A percentile compares a stretch with the other conserved stretches of the same genome.
phyloP scores from a whole-genome alignment of 2,113 vertebrate genomes.

The Albula goreensis region DNA sequence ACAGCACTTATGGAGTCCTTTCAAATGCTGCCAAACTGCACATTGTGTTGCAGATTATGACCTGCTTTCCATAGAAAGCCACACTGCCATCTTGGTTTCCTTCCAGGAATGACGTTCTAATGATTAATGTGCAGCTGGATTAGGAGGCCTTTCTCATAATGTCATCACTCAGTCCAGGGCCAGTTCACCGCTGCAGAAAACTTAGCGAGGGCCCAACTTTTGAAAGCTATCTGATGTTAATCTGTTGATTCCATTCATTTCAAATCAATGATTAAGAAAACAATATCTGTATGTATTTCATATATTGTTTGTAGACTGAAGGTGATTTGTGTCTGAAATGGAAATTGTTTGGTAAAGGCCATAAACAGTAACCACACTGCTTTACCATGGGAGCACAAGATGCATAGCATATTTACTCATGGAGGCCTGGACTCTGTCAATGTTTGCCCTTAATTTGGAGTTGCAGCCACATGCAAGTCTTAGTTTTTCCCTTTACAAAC shows the following conservation, averaged over 20 bases:
- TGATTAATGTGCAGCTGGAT: slow-evolving; percentile 11
- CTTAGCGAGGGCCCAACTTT: background rate
- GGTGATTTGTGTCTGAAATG: too few relatives aligned
- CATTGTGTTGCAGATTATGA: slow-evolving; percentile 18
- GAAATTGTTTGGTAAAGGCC: too few relatives aligned
- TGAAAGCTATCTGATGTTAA: slow-evolving; percentile 3
- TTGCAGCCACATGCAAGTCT: too few relatives aligned
- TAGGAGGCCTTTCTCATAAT: background rate
- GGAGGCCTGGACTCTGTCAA: too few relatives aligned
- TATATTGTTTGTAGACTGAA: too few relatives aligned
- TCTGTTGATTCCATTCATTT: slow-evolving; percentile 12
- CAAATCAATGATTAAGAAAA: background rate
- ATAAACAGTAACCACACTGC: too few relatives aligned
- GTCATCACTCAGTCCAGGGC: background rate
- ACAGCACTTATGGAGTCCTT: slow-evolving; percentile 17
- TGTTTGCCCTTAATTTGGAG: too few relatives aligned
- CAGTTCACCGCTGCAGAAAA: background rate
- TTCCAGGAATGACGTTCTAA: background rate
- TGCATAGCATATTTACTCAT: too few relatives aligned
- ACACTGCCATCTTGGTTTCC: background rate
- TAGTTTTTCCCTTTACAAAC: too few relatives aligned
- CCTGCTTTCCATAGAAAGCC: slow-evolving; percentile 11
- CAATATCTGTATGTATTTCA: background rate
- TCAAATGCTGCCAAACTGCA: slow-evolving; percentile 22
- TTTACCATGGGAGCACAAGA: too few relatives aligned